Evolutionary conservation across 2,888 invertebrate genomes (phyloP).

Genomic region (Altica lythri): DNA sequence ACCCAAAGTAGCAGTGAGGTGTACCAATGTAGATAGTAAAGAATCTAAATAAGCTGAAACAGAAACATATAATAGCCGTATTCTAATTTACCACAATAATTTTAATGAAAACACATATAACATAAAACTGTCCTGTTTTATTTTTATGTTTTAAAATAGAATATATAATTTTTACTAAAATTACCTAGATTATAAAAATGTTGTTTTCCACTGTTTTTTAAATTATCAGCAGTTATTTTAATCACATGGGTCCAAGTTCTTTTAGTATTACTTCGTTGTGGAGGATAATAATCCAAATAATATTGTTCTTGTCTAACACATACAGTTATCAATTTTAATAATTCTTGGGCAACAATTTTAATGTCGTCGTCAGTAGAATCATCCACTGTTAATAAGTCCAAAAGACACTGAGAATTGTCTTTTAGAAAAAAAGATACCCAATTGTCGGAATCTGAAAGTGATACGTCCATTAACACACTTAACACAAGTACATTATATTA

Average conservation of each 20-base stretch:
- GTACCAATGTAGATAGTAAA: slow-evolving; percentile 58
- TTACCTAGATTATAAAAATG: slow-evolving; percentile 64
- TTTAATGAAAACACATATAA: no score
- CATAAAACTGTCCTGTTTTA: no score
- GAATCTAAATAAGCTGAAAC: slow-evolving; percentile 60
- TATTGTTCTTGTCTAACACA: slow-evolving; percentile 51
- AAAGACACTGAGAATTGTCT: slow-evolving; percentile 45
- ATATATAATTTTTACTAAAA: no score
- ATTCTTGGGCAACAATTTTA: slow-evolving; percentile 50
- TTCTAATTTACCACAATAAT: no score
- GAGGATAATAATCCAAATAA: slow-evolving; percentile 44
- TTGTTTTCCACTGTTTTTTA: slow-evolving; percentile 60
- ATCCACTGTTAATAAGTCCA: slow-evolving; percentile 47
- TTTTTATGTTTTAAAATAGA: no score
- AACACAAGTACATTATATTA: no score
- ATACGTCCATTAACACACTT: no score
- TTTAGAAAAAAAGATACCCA: slow-evolving; percentile 52
- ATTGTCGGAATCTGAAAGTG: slow-evolving; percentile 42
- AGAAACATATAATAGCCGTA: no score
- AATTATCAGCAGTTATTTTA: slow-evolving; percentile 57
- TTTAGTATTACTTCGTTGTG: slow-evolving; percentile 23
- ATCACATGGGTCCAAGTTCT: slow-evolving; percentile 57
- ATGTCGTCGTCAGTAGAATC: slow-evolving; percentile 41
- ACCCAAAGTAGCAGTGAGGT: slow-evolving; percentile 58
- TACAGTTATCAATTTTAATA: slow-evolving; percentile 52